Evolutionary conservation across 2,888 invertebrate genomes (phyloP), one percentile per base, ranked within the genome.

Genomic region (Camptogramma bilineatum): DNA sequence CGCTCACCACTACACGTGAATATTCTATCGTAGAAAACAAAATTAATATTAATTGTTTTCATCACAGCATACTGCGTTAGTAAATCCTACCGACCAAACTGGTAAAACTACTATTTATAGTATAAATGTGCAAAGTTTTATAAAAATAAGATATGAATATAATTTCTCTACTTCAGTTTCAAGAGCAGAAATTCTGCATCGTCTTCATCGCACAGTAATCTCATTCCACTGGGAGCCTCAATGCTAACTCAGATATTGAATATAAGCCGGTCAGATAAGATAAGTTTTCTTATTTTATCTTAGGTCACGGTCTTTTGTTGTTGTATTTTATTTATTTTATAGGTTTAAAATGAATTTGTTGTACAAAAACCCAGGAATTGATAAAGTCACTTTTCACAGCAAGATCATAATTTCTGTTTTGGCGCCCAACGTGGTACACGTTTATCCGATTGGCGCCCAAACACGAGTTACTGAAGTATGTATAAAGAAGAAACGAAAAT

Each of bases 161-260:
- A 48, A 48, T 21, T 28, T 16, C 28, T 16, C 5, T 28, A 9
- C 9, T 50, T 21, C 21, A 48, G 50, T 52, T 52, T 52, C 4
- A 39, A 52, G n/a, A 18, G 1, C 28, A 21, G 0, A n/a, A 0
- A 19, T n/a, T 39, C 52, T 52, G 52, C 52, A 21, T 39, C 52
- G 10, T 21, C 34, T 42, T 52, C 13, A n/a, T n/a, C 5, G 19
- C 24, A 53, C 42, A 53, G 24, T 21, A 53, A 53, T 53, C 53
- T 39, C 19, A 53, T 24, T 7, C 42, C 21, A 24, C 42, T n/a
- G 42, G 42, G 42, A 53, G 21, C 13, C 34, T 13, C 18, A n/a
- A 53, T 42, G 42, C 42, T 42, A 17, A 16, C 31, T 18, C 19
- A 42, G 53, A 21, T 53, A 53, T 53, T 53, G 42, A 53, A 53